Conservation (phyloP, 2,113 vertebrate species). For the Macroglossus sobrinus region DNA sequence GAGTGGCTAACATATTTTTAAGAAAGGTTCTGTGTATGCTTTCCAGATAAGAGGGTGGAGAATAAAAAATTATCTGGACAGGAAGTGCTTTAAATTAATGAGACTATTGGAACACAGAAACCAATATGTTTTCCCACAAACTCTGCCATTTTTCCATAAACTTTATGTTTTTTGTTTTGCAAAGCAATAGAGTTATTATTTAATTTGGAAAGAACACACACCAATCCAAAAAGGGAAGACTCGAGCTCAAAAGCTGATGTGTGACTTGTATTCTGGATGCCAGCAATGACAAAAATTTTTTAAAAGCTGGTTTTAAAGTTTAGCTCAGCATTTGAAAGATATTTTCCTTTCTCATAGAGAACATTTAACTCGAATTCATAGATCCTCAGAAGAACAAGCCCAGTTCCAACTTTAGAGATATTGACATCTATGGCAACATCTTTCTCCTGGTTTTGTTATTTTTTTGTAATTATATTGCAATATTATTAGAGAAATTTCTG, state of each 20-base stretch:
- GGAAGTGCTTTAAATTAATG: constrained; percentile 17
- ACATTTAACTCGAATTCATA: neutral
- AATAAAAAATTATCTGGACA: neutral
- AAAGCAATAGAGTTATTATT: constrained; percentile 1
- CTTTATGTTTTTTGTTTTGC: neutral
- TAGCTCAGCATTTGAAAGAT: neutral
- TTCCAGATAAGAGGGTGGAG: neutral
- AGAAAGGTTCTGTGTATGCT: neutral
- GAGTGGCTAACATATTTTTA: neutral
- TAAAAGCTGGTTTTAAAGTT: neutral
- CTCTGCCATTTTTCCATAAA: neutral
- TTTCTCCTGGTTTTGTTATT: neutral
- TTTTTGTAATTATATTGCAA: neutral
- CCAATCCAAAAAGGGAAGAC: neutral
- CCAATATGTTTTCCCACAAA: neutral
- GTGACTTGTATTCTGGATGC: neutral
- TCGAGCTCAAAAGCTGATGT: neutral
- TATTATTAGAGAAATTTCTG: constrained; percentile 13
- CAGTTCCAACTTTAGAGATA: neutral
- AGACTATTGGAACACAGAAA: neutral
- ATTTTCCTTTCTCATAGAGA: neutral
- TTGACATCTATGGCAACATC: neutral
- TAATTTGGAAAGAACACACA: constrained; percentile 4
- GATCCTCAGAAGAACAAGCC: neutral
- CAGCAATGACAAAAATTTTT: neutral